Evolutionary conservation across 2,113 vertebrate species (phyloP).

Genomic region (Grantiella picta): DNA sequence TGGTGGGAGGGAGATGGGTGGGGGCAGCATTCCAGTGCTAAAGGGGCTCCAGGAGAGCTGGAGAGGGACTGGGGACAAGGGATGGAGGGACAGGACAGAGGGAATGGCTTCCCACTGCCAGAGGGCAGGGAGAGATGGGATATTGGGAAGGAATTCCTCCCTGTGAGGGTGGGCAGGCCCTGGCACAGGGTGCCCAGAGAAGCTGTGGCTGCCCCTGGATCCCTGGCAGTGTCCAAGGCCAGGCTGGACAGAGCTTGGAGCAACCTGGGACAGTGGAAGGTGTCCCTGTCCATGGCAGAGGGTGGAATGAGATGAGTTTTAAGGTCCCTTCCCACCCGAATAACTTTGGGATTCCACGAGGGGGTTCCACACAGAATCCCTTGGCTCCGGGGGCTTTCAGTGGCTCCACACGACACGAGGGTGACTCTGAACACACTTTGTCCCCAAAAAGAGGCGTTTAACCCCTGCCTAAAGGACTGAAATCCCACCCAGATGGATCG

Average conservation of each 20-base stretch:
- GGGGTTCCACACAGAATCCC: background rate
- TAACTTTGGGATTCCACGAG: background rate
- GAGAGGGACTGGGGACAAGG: background rate
- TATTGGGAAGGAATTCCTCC: fast-evolving
- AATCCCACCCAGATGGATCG: constrained; percentile 7
- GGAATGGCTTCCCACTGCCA: background rate
- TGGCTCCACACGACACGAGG: fast-evolving
- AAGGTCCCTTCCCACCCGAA: background rate
- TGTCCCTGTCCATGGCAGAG: background rate
- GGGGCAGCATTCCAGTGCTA: background rate
- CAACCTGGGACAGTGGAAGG: fast-evolving
- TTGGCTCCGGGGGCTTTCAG: background rate
- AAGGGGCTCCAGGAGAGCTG: background rate
- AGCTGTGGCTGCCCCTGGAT: background rate
- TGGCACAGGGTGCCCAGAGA: background rate
- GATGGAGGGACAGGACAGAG: background rate
- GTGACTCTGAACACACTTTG: background rate
- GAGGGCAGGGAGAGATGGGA: fast-evolving
- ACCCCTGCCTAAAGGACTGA: background rate
- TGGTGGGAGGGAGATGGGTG: background rate
- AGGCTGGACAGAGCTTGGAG: fast-evolving
- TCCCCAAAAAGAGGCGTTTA: background rate
- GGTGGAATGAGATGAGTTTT: background rate
- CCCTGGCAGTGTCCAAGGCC: background rate
- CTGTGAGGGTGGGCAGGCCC: fast-evolving